These are phyloP conservation scores for Hyphantria cunea DNA, from an alignment of 1,140 invertebrate species.

Conservation along the genomic window DNA sequence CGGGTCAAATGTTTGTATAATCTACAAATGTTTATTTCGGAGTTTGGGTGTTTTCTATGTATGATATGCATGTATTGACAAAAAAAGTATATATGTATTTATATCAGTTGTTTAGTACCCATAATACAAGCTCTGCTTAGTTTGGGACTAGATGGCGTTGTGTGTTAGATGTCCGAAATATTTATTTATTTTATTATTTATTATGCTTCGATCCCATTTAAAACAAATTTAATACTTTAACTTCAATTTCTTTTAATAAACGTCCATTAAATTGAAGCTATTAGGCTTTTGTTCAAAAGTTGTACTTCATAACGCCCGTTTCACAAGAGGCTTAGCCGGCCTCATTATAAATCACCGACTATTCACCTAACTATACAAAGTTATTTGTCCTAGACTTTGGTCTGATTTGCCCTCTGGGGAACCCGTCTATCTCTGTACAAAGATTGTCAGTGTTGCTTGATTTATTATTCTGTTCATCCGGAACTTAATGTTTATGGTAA, in stretches of 20 bases:
- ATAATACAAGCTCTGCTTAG: too few relatives aligned
- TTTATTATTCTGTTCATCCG: conserved; percentile 23
- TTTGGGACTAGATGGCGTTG: too few relatives aligned
- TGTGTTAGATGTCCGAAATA: too few relatives aligned
- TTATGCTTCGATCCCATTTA: too few relatives aligned
- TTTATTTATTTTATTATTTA: too few relatives aligned
- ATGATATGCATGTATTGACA: too few relatives aligned
- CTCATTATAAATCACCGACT: conserved; percentile 28
- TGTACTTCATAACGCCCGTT: conserved; percentile 10
- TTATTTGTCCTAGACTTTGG: conserved; percentile 12
- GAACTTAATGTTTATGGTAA: too few relatives aligned
- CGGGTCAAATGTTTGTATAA: too few relatives aligned
- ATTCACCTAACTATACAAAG: conserved; percentile 20
- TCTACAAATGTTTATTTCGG: too few relatives aligned
- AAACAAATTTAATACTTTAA: conserved; percentile 3
- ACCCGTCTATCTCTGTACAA: conserved; percentile 8
- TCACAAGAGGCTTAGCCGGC: conserved; percentile 14
- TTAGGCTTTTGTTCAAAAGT: conserved; percentile 2
- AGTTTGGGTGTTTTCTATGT: too few relatives aligned
- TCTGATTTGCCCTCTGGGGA: not conserved
- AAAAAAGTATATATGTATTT: too few relatives aligned
- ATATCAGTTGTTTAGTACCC: too few relatives aligned
- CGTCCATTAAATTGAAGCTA: conserved; percentile 7
- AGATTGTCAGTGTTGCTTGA: conserved; percentile 23
- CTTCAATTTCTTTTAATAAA: conserved; percentile 7